Evolutionary conservation across 1,140 invertebrate genomes (phyloP).

Genomic region (Drosophila melanogaster): DNA sequence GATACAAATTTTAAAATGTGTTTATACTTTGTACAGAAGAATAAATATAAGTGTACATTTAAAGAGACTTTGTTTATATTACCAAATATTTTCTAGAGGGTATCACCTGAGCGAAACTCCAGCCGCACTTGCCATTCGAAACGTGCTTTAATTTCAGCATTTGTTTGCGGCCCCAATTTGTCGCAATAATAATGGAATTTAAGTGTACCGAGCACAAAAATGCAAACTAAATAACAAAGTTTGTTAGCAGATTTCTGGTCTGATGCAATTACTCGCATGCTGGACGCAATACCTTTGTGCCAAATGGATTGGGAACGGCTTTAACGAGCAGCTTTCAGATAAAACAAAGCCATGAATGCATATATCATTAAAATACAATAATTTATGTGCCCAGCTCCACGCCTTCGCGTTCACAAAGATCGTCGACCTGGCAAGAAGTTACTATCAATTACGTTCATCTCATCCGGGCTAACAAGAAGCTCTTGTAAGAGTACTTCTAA

Average conservation of each 20-base stretch:
- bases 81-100: background rate
- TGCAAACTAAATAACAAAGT: conserved; percentile 23
- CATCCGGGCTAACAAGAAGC: conserved; percentile 66
- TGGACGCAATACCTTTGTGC: conserved; percentile 9
- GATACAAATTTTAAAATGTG: background rate
- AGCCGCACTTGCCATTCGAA: background rate
- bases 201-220: conserved; percentile 39
- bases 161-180: conserved; percentile 67
- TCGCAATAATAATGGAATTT: conserved; percentile 70
- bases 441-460: conserved; percentile 75
- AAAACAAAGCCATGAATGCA: conserved; percentile 2
- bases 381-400: conserved; percentile 14
- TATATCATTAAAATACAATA: conserved; percentile 24
- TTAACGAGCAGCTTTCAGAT: conserved; percentile 4
- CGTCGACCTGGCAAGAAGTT: conserved; percentile 38
- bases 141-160: conserved; percentile 47
- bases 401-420: background rate
- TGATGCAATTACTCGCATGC: conserved; percentile 11
- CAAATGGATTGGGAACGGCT: background rate
- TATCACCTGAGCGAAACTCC: background rate
- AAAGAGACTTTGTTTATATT: too few relatives aligned
- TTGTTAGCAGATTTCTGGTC: conserved; percentile 8
- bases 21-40: too few relatives aligned
- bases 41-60: too few relatives aligned
- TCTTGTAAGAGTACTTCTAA: conserved; percentile 43